Evolutionary conservation across 2,113 vertebrate species (phyloP).

Genomic region (Piaya cayana): DNA sequence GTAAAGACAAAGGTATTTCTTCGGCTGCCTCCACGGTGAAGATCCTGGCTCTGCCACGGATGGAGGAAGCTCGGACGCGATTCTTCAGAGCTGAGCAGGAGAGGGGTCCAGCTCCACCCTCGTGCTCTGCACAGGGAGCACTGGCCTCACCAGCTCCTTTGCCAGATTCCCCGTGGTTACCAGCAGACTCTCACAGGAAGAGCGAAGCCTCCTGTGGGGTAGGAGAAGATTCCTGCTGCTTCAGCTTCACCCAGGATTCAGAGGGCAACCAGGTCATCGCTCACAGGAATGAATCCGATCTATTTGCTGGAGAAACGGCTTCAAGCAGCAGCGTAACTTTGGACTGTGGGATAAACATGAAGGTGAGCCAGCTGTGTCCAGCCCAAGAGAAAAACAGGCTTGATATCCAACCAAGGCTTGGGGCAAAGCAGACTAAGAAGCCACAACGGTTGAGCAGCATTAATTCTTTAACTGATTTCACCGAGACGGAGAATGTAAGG

Average conservation of each 20-base stretch:
- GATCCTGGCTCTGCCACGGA: neutral
- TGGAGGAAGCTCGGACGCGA: neutral
- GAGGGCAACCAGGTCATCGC: neutral
- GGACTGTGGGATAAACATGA: neutral
- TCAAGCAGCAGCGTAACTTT: neutral
- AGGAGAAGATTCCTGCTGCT: neutral
- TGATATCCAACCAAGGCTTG: neutral
- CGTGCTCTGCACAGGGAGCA: fast-evolving
- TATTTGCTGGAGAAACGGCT: neutral
- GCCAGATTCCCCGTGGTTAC: fast-evolving
- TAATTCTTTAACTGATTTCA: fast-evolving
- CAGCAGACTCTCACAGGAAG: fast-evolving
- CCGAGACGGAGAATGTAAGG: neutral
- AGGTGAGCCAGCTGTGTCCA: fast-evolving
- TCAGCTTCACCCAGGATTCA: neutral
- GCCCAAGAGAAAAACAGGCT: fast-evolving
- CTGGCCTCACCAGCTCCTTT: fast-evolving
- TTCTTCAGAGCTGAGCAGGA: fast-evolving
- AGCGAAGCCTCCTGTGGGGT: neutral
- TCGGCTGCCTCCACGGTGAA: neutral
- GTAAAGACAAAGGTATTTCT: neutral
- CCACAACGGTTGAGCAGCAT: fast-evolving
- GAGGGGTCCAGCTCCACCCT: neutral
- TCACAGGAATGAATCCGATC: fast-evolving
- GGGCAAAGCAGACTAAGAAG: neutral